A percentile compares a stretch with the other conserved stretches of the same genome.
Conservation (phyloP, 2,113 vertebrate genomes). For the Sturnira hondurensis region DNA sequence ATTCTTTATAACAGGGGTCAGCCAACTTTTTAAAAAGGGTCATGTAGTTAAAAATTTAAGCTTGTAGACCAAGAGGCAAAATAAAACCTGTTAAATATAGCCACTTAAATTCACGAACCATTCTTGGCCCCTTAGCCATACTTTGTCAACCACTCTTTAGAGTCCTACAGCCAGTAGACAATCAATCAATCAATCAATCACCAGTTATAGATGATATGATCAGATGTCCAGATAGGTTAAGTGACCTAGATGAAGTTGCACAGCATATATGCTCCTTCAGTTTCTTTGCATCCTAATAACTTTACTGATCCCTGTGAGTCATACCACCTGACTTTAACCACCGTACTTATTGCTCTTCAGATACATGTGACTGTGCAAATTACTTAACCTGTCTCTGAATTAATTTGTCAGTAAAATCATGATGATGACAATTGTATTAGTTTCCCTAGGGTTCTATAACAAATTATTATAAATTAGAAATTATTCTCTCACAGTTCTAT, state of each 20-base stretch:
- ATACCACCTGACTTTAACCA: not conserved
- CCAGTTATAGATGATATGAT: not conserved
- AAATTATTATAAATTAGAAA: not conserved
- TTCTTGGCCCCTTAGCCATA: not conserved
- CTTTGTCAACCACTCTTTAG: not conserved
- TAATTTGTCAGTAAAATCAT: not conserved
- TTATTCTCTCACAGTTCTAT: not conserved
- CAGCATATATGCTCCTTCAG: not conserved
- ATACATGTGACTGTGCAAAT: not conserved
- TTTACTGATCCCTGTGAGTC: not conserved
- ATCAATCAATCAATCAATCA: not conserved
- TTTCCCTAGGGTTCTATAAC: not conserved
- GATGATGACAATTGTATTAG: rapidly evolving
- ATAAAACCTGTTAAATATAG: not conserved
- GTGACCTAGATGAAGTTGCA: not conserved
- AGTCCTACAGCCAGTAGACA: not conserved
- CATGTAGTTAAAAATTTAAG: not conserved
- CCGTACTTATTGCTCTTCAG: not conserved
- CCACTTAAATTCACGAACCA: not conserved
- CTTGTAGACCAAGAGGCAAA: not conserved
- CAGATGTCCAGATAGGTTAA: not conserved
- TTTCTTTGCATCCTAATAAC: not conserved
- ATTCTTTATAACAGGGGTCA: not conserved
- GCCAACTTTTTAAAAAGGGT: not conserved
- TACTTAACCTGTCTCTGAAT: not conserved